Evolutionary conservation across 2,797 vertebrate genomes (phyloP), one percentile per base, ranked within the genome.

Genomic region (Sebastes matsubarae): DNA sequence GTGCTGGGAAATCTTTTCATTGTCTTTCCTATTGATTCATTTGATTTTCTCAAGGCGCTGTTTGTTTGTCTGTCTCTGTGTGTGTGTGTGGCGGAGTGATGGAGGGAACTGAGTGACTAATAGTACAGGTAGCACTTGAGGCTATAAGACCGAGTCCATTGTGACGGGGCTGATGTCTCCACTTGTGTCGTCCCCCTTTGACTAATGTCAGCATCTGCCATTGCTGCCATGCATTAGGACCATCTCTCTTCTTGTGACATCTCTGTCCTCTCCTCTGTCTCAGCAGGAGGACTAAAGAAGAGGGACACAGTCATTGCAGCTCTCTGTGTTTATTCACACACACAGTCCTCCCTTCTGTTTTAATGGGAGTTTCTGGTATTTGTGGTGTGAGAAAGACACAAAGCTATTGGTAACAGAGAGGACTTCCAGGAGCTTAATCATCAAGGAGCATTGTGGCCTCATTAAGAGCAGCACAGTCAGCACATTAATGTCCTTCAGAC

Each of bases 1-100:
- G 85, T 82, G 84, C 72, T 25, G 80, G 70, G 81, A 81, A 78
- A 89, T 90, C 88, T 87, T 72, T 85, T 80, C 77, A 87, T 89
- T 84, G 71, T 83, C 81, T 86, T 89, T 85, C 54, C 74, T 80
- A 86, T 91, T 82, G 91, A 92, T 91, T 92, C 78, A 87, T 93
- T 12, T 92, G 84, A 64, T 87, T 88, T 84, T 89, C 92, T 91
- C 79, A 71, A 63, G 89, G 91, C 78, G 3, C 68, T 77, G 75
- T 86, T 89, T 89, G 84, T 89, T 73, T 82, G 77, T 81, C 82
- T 79, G 77, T 46, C 4, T 36, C 0, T 38, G 12, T 36, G 36
- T 38, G 34, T 36, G 34, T 36, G 34, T 38, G 36, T 38, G 79
- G 84, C 87, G 68, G 79, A 80, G 79, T 84, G 86, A 91, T 84